Base-by-base conservation (phyloP, 2,888 invertebrate genomes). In the Thereva unica region DNA sequence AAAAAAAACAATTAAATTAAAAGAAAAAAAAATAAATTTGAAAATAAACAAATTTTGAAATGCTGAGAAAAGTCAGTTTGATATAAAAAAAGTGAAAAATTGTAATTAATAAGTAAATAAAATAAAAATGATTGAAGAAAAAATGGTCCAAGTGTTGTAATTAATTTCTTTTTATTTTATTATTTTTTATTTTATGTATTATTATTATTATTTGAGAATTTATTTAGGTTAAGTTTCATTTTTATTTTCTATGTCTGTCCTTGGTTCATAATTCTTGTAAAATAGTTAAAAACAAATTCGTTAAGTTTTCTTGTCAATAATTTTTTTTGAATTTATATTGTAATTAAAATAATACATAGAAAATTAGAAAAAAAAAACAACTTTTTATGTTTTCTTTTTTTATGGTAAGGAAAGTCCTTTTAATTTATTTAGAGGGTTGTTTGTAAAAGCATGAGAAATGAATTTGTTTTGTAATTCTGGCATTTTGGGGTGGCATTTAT, bases 101-200 rank as follows among this genome's bases (percentile, higher is more conserved):
- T 61, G 61, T 61, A 61, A 61, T 61, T 61, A 61, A 50, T 61
- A 61, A 61, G 41, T 61, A 61, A 61, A 61, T 61, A 61, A 61
- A 61, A 50, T 23, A 23, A 23, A 23, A 23, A 23, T 23, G 50
- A 61, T 61, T 61, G 23, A 61, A 50, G 50, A 50, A 8, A 34
- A 61, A 50, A 12, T 34, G 35, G 35, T 8, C 50, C 41, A 23
- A 23, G 23, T 23, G 57, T 59, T 59, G 57, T 59, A 59, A 23
- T 59, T 59, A 37, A 59, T 35, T 9, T 59, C 47, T 35, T 23
- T 56, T 23, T n/a, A n/a, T n/a, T n/a, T 34, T 10, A 2, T 50
- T 50, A 10, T 34, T 47, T n/a, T 59, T 45, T 59, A 37, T 59
- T 47, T 38, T 59, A 47, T 59, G 45, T 59, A 47, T 6, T 23